Base-by-base conservation (phyloP, 2,888 invertebrate species). In the Sinhomidia bicolor region DNA sequence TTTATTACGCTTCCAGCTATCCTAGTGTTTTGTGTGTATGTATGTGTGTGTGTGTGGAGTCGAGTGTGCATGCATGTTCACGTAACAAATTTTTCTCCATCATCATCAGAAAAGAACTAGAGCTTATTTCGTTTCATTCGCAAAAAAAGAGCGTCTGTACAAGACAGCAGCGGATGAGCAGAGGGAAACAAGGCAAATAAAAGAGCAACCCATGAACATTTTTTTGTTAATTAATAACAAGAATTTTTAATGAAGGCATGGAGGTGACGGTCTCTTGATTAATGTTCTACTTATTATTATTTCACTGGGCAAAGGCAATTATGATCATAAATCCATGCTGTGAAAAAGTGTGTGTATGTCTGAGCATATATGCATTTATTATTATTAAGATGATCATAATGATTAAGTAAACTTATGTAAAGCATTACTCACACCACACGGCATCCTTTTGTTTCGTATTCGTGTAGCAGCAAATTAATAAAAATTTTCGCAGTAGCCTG, bases 171-270 rank as follows among this genome's bases (percentile, higher is more conserved):
- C n/a, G n/a, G 85, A 79, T 44, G 85, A 85, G n/a, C n/a, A n/a
- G 78, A 65, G 44, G 57, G 54, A 85, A n/a, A 71, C 60, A 60
- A 60, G 41, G 80, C 81, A 86, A 86, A 80, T 79, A 80, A 79
- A 86, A 65, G 23, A 62, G 44, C 68, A 54, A 36, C 71, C 68
- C 60, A 57, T 62, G 74, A 81, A 26, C 54, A 54, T 82, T 80
- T 81, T 54, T 65, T 82, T 82, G 81, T 81, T 88, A 82, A 82
- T 88, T 88, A 88, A 88, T 88, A 76, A 88, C 82, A 62, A 78
- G 87, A 88, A 82, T 82, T 88, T 88, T 88, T 88, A 88, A 88
- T 88, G 87, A 88, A 88, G 76, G 82, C 87, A 78, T 82, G 82
- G 80, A 82, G 65, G 87, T 82, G 87, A 88, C 87, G 87, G 82